These are phyloP conservation scores for Ditylenchus weischeri DNA, from an alignment of 2,888 invertebrate species.

Conservation along the genomic window DNA sequence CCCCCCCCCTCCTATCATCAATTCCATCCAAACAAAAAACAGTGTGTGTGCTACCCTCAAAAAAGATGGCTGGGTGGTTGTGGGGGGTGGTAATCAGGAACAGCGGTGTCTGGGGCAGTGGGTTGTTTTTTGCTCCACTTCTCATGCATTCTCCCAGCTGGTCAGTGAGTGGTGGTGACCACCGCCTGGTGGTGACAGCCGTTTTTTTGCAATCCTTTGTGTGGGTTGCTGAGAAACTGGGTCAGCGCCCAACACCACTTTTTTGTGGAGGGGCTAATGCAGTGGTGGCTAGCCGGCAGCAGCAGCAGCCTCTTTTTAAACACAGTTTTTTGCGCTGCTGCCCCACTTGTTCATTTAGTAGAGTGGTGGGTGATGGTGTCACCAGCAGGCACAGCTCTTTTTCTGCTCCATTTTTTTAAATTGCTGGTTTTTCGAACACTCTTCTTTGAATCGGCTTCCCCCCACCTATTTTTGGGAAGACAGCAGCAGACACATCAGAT, in stretches of 20 bases:
- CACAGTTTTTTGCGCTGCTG: neutral
- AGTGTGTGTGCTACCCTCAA: neutral
- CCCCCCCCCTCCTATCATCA: too few relatives aligned
- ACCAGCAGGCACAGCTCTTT: slow-evolving; percentile 2
- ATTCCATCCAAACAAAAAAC: too few relatives aligned
- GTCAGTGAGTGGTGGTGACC: slow-evolving; percentile 1
- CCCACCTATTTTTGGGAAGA: neutral
- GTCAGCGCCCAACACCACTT: neutral
- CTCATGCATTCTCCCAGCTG: neutral
- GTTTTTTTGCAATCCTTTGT: neutral
- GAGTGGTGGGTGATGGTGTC: neutral
- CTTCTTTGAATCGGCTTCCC: neutral
- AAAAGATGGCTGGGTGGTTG: neutral
- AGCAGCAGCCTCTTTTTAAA: neutral
- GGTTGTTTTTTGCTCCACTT: too few relatives aligned
- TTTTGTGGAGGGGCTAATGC: neutral
- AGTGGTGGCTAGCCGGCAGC: neutral
- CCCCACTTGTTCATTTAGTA: slow-evolving; percentile 5
- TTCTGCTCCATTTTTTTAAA: neutral
- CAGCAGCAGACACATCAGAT: too few relatives aligned
- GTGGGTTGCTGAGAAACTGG: neutral
- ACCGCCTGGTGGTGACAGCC: slow-evolving; percentile 11
- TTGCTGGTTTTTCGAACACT: neutral
- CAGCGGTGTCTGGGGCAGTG: too few relatives aligned
- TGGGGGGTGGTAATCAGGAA: too few relatives aligned